Conservation (phyloP, 2,888 invertebrate species). For the Tachina fera region DNA sequence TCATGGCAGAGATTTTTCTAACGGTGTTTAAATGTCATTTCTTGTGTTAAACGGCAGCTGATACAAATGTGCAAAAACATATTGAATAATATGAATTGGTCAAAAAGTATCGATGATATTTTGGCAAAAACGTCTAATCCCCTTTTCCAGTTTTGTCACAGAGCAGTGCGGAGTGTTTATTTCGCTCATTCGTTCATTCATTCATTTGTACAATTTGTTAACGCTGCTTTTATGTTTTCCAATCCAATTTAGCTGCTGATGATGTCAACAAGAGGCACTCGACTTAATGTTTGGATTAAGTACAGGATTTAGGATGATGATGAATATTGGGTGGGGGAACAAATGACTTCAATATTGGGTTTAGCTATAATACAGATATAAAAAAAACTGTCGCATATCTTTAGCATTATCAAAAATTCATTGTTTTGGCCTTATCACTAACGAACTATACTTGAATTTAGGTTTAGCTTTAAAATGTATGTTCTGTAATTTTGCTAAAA, state of each 20-base stretch:
- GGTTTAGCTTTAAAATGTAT: too few relatives aligned
- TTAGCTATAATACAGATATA: too few relatives aligned
- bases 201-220: constrained; percentile 51
- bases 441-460: too few relatives aligned
- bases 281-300: constrained; percentile 47
- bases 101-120: constrained; percentile 64
- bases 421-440: too few relatives aligned
- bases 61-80: constrained; percentile 61
- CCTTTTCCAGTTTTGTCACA: background rate
- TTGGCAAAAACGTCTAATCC: constrained; percentile 56
- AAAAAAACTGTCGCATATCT: background rate
- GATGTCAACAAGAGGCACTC: constrained; percentile 71
- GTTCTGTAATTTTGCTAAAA: too few relatives aligned
- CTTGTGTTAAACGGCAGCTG: constrained; percentile 68
- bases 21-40: constrained; percentile 57
- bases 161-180: background rate
- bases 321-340: constrained; percentile 35
- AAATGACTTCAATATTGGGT: background rate
- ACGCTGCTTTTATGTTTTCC: constrained; percentile 9
- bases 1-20: constrained; percentile 50
- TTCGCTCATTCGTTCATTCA: background rate
- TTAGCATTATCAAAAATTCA: too few relatives aligned
- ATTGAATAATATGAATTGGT: constrained; percentile 52
- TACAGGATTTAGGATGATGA: background rate
- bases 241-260: constrained; percentile 49